Evolutionary conservation across 2,797 vertebrate species (phyloP).

Genomic region (Arctocebus calabarensis): DNA sequence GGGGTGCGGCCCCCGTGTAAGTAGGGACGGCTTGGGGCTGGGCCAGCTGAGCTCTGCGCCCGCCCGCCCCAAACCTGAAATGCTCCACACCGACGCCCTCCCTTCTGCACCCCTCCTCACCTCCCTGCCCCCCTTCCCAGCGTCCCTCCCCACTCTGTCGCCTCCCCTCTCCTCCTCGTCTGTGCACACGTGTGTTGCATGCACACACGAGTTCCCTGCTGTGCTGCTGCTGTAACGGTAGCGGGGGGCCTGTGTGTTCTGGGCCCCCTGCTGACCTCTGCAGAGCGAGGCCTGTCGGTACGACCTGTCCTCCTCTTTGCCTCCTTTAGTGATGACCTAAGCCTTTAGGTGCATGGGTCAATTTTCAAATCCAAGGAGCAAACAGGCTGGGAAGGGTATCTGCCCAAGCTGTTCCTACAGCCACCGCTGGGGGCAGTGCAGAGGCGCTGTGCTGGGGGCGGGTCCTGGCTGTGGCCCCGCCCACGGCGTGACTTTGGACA

Average conservation of each 20-base stretch:
- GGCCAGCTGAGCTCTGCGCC: no score
- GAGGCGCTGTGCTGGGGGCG: accelerated
- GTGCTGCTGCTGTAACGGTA: accelerated
- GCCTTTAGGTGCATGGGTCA: neutral
- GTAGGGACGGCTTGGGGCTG: slow-evolving; percentile 73
- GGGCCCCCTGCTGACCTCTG: neutral
- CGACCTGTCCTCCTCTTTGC: no score
- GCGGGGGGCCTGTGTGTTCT: neutral
- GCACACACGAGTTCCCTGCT: neutral
- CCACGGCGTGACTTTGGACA: neutral
- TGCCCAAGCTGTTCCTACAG: neutral
- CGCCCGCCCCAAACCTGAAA: neutral
- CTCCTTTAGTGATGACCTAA: neutral
- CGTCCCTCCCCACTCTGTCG: neutral
- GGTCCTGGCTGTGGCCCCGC: no score
- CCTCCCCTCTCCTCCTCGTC: neutral
- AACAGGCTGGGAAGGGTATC: neutral
- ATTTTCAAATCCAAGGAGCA: neutral
- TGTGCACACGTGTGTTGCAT: neutral
- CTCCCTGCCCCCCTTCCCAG: neutral
- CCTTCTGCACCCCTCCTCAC: neutral
- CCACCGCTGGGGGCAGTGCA: accelerated
- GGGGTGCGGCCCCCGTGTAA: slow-evolving; percentile 94
- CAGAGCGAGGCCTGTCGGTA: accelerated
- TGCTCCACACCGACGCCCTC: neutral